Evolutionary conservation across 2,888 invertebrate species (phyloP).

Genomic region (Callinectes sapidus): DNA sequence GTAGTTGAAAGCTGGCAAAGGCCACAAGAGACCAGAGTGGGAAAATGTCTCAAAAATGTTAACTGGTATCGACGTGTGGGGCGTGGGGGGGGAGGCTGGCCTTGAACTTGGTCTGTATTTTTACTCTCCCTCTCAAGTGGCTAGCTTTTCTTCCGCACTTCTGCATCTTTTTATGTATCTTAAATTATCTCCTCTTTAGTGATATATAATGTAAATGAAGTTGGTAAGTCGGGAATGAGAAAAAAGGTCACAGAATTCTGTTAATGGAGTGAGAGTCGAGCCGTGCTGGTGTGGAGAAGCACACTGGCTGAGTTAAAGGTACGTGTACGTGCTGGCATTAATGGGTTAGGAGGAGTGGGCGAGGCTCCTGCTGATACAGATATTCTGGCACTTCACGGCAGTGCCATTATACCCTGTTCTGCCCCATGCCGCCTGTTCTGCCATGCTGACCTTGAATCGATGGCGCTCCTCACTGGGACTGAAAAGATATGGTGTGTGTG

Average conservation of each 20-base stretch:
- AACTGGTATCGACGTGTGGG: constrained; percentile 9
- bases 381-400: not conserved
- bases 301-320: constrained; percentile 37
- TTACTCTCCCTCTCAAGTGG: constrained; percentile 67
- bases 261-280: not conserved
- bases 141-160: constrained; percentile 58
- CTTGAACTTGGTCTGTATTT: constrained; percentile 67
- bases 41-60: not conserved
- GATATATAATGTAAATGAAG: not conserved
- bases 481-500: not conserved
- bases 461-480: not conserved
- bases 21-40: not conserved
- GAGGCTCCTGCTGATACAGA: constrained; percentile 26
- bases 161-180: constrained; percentile 43
- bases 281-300: not conserved
- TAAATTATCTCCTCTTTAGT: constrained; percentile 38
- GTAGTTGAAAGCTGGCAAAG: not conserved
- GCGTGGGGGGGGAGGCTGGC: constrained; percentile 44
- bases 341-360: constrained; percentile 39
- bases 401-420: not conserved
- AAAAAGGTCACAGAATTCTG: not conserved
- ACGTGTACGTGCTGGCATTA: constrained; percentile 22
- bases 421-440: not conserved
- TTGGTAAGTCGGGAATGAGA: not conserved
- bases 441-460: not conserved